Evolutionary conservation across 2,888 invertebrate species (phyloP), one percentile per base, ranked within the genome.

Genomic region (Pyralis farinalis): DNA sequence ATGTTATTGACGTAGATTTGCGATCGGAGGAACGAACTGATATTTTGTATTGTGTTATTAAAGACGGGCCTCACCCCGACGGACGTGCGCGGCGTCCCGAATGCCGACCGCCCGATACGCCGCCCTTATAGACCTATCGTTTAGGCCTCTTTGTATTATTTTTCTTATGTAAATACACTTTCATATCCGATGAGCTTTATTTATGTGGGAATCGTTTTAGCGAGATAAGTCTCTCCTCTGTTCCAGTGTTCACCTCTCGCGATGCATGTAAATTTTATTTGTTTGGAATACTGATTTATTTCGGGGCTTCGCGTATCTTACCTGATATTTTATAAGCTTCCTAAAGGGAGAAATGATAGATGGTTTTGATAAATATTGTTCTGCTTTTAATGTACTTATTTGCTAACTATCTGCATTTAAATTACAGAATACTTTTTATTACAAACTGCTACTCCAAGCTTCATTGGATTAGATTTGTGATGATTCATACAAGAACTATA

Each of bases 1-100:
- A 85, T 88, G 88, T 87, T 88, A 88, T 88, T 86, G 88, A 87
- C 85, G 81, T 85, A 87, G 86, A 88, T 88, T 88, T 88, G 87
- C 88, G 88, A 88, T 84, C 85, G 83, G 68, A 87, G 82, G 82
- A 88, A 88, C 87, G 88, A 88, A 88, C 88, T 88, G 87, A 88
- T 88, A 88, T 88, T 88, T 85, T 73, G 82, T 88, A 88, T 88
- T 87, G 88, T 87, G 88, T 87, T 88, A 87, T 88, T 88, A 87
- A 80, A 86, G 81, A 74, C 81, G 63, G 63, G 63, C 64, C 70
- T 66, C 72, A 74, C 71, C n/a, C 71, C 71, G 48, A 58, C 55
- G 76, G 75, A 87, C 88, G 88, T 87, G 88, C 64, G 65, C 63
- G 30, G 86, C 43, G 62, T 87, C 61, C 64, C 69, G 68, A 81